phyloP scores from a whole-genome alignment of 1,140 invertebrate species.

The Orchesella cincta region DNA sequence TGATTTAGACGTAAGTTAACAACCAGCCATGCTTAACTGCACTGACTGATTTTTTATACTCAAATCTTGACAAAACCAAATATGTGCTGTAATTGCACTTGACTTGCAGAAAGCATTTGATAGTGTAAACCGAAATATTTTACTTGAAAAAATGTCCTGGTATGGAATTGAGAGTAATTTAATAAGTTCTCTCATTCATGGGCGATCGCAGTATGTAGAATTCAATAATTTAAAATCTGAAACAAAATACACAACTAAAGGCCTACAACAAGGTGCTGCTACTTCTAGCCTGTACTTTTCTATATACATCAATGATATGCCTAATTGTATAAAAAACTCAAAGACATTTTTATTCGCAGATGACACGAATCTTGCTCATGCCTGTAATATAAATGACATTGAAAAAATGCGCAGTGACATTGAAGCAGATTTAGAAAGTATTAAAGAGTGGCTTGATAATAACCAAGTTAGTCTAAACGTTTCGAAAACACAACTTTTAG shows the following conservation, averaged over 20 bases:
- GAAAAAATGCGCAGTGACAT: not conserved
- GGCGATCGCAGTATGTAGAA: not conserved
- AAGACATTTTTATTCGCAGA: no score
- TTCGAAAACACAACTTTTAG: no score
- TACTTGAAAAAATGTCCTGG: constrained; percentile 53
- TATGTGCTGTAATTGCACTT: no score
- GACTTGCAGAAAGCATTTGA: no score
- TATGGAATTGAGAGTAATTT: constrained; percentile 17
- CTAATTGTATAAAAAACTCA: no score
- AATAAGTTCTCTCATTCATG: constrained; percentile 30
- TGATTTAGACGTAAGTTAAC: constrained; percentile 54
- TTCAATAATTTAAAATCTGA: not conserved
- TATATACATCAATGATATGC: not conserved
- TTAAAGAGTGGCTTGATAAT: not conserved
- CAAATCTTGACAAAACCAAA: constrained; percentile 54
- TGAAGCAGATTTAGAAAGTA: not conserved
- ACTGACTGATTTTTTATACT: constrained; percentile 53
- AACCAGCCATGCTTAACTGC: constrained; percentile 55
- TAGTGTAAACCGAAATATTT: no score
- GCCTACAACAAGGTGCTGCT: not conserved
- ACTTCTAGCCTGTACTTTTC: not conserved
- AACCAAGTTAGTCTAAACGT: not conserved
- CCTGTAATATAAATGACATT: no score
- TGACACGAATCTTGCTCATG: no score
- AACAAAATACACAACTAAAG: constrained; percentile 15